phyloP scores from a whole-genome alignment of 2,888 invertebrate species.

The Anthoptus insignis region DNA sequence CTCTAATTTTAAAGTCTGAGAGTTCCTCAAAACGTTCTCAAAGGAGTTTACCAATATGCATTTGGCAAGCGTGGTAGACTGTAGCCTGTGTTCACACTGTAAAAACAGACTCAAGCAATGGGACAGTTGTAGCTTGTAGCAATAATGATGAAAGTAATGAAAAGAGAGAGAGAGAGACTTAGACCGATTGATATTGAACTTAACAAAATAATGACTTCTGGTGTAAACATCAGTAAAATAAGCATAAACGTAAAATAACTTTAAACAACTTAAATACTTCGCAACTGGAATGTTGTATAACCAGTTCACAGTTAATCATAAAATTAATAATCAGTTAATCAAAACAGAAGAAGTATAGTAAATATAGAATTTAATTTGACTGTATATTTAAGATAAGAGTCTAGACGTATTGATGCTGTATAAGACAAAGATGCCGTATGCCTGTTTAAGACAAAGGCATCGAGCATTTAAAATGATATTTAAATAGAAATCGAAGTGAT shows the following conservation, averaged over 20 bases:
- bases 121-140: no score
- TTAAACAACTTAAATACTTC: not conserved
- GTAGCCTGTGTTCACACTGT: no score
- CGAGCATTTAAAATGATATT: not conserved
- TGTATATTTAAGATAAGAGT: not conserved
- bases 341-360: not conserved
- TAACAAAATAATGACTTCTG: no score
- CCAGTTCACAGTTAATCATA: not conserved
- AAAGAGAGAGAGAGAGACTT: no score
- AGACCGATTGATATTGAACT: no score
- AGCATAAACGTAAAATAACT: not conserved
- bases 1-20: no score
- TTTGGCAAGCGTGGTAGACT: no score
- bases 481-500: not conserved
- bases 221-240: not conserved
- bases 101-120: no score
- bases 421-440: no score
- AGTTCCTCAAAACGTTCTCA: constrained; percentile 88
- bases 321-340: not conserved
- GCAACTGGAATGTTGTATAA: not conserved
- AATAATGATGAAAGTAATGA: no score
- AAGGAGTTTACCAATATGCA: no score
- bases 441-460: not conserved
- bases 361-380: not conserved
- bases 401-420: no score